These are phyloP conservation scores for Torymus tubicola DNA, from an alignment of 2,888 invertebrate genomes.

Conservation along the genomic window DNA sequence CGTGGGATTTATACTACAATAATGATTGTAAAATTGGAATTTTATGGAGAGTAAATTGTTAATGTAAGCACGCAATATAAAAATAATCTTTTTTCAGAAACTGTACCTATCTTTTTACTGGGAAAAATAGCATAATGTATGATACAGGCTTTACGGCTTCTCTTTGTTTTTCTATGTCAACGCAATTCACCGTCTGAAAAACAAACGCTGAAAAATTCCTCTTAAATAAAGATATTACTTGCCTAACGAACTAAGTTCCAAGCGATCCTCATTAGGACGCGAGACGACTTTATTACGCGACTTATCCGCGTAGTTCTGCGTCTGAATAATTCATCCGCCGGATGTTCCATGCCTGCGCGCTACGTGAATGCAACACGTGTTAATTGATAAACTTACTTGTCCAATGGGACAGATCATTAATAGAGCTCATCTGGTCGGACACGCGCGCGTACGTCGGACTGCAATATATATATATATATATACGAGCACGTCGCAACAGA, in stretches of 20 bases:
- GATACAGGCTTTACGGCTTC: not conserved
- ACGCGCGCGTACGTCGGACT: no score
- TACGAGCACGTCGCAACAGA: not conserved
- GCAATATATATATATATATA: no score
- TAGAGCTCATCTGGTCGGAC: conserved; percentile 37
- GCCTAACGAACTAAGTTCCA: conserved; percentile 43
- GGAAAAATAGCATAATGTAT: no score
- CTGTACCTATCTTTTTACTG: no score
- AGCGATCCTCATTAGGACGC: conserved; percentile 43
- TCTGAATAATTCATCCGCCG: conserved; percentile 56
- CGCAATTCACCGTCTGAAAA: not conserved
- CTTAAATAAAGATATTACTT: conserved; percentile 28
- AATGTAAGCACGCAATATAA: no score
- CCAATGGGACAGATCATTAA: conserved; percentile 69
- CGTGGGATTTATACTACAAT: no score
- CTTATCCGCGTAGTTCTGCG: conserved; percentile 33
- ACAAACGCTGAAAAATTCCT: conserved; percentile 23
- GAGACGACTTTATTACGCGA: conserved; percentile 54
- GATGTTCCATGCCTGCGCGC: conserved; percentile 24
- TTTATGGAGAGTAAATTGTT: no score
- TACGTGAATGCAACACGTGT: conserved; percentile 53
- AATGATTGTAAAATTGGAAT: no score
- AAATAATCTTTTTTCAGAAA: no score
- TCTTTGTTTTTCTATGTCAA: conserved; percentile 1
- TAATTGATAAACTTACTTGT: conserved; percentile 65